phyloP scores from a whole-genome alignment of 2,797 vertebrate genomes.

The Clarias fuscus region DNA sequence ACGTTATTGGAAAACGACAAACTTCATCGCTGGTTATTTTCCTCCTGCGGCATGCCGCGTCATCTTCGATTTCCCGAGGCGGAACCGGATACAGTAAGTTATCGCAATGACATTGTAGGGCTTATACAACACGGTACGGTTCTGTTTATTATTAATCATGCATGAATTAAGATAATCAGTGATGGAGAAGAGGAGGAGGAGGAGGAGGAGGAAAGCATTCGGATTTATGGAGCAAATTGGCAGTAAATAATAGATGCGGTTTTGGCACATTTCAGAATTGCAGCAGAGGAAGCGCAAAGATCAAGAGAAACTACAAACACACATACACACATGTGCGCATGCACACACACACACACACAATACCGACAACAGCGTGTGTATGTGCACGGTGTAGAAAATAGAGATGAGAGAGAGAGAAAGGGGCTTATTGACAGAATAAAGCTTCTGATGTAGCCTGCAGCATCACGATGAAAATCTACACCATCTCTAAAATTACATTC shows the following conservation, averaged over 20 bases:
- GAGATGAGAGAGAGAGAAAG: conserved; percentile 26
- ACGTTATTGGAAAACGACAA: background rate
- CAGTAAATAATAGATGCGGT: conserved; percentile 80
- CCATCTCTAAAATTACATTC: conserved; percentile 77
- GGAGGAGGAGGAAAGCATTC: conserved; percentile 44
- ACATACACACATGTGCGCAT: background rate
- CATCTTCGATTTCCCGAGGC: background rate
- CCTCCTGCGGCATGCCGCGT: background rate
- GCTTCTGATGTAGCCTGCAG: conserved; percentile 74
- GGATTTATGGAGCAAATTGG: conserved; percentile 77
- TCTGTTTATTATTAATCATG: conserved; percentile 35
- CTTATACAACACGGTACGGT: background rate
- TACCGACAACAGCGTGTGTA: conserved; percentile 30
- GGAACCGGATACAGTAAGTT: background rate
- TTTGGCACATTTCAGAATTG: conserved; percentile 77
- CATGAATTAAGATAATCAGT: conserved; percentile 40
- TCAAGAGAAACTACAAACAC: conserved; percentile 74
- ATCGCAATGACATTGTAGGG: background rate
- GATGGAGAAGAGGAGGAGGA: conserved; percentile 42
- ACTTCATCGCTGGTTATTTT: background rate
- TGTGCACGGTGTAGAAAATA: conserved; percentile 18
- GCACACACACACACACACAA: background rate
- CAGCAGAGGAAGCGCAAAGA: conserved; percentile 75
- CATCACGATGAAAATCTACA: conserved; percentile 77
- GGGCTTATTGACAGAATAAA: conserved; percentile 59